These are phyloP conservation scores for Stictonetta naevosa DNA, from an alignment of 2,113 vertebrate species.

Conservation along the genomic window DNA sequence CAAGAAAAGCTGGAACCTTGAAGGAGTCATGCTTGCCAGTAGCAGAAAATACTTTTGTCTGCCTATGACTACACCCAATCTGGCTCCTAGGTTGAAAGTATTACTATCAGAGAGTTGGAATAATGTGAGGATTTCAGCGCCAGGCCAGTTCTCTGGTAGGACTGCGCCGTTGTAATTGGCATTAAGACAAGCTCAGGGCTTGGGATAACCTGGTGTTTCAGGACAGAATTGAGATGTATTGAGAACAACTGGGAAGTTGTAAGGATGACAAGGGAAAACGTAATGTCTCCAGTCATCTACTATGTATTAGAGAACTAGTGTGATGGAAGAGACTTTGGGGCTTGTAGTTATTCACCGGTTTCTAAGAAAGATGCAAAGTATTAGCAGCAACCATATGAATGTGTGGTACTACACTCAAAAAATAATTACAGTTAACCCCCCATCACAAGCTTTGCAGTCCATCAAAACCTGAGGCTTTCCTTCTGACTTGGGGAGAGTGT, in stretches of 20 bases:
- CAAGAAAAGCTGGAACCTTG: background rate
- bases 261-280: background rate
- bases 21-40: conserved; percentile 13
- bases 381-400: background rate
- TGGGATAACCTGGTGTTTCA: background rate
- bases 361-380: background rate
- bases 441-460: background rate
- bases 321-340: background rate
- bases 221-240: background rate
- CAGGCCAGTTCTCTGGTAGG: background rate
- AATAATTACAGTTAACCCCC: background rate
- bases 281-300: background rate
- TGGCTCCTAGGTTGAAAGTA: background rate
- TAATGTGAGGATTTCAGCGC: background rate
- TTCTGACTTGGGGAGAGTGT: background rate
- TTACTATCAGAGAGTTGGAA: background rate
- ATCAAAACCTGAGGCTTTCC: background rate
- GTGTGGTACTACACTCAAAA: background rate
- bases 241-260: background rate
- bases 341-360: background rate
- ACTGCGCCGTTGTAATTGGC: background rate
- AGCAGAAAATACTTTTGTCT: conserved; percentile 15
- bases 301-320: background rate
- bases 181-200: background rate
- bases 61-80: background rate